Conservation (phyloP, 2,888 invertebrate species). For the Aleiodes testaceus region DNA sequence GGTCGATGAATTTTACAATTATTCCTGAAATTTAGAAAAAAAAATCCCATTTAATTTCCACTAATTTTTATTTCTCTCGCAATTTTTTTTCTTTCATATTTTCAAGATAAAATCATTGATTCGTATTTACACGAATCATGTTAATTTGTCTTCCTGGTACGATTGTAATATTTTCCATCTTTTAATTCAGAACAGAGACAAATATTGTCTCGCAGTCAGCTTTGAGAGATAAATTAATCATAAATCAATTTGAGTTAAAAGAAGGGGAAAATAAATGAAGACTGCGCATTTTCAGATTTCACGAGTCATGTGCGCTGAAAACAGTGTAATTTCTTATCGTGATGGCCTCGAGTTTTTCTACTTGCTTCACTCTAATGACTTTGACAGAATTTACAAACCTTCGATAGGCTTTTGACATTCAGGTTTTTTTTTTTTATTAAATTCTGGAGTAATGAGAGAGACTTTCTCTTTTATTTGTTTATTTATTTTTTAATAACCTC, state of each 20-base stretch:
- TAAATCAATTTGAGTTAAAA: constrained; percentile 49
- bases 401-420: neutral
- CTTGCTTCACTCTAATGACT: constrained; percentile 22
- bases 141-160: constrained; percentile 24
- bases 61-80: too few relatives aligned
- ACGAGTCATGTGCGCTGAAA: constrained; percentile 1
- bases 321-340: constrained; percentile 23
- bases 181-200: constrained; percentile 55
- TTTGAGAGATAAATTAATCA: constrained; percentile 50
- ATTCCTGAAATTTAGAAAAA: constrained; percentile 39
- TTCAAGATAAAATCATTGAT: constrained; percentile 7
- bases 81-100: neutral
- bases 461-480: neutral
- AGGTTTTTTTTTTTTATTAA: neutral
- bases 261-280: neutral
- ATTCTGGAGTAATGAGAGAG: too few relatives aligned
- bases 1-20: constrained; percentile 45
- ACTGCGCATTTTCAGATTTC: constrained; percentile 17
- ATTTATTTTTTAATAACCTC: neutral
- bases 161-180: constrained; percentile 18
- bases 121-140: constrained; percentile 5
- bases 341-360: constrained; percentile 26
- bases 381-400: constrained; percentile 23
- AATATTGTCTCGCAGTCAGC: constrained; percentile 51
- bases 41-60: too few relatives aligned